A percentile compares a stretch with the other conserved stretches of the same genome.
These are phyloP conservation scores for Stichopus chloronotus DNA, from an alignment of 35 echinoderm and acorn worm species.

Conservation along the genomic window DNA sequence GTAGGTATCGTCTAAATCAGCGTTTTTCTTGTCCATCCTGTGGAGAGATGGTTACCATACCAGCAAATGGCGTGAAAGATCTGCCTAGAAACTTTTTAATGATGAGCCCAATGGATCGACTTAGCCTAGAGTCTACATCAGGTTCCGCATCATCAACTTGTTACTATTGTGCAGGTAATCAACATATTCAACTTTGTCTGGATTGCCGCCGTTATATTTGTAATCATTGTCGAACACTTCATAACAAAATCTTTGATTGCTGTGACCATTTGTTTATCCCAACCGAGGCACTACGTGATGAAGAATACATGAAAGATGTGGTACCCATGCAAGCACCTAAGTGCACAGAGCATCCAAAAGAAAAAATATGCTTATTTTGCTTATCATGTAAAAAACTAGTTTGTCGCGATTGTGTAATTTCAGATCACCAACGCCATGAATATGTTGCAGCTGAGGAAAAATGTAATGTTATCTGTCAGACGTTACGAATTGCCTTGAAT, in stretches of 20 bases:
- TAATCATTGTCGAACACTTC: neutral
- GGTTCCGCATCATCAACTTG: neutral
- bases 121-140: neutral
- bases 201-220: neutral
- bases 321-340: neutral
- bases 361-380: neutral
- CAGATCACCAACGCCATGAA: neutral
- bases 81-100: neutral
- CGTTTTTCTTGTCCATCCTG: slow-evolving; percentile 19
- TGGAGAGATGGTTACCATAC: neutral
- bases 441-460: neutral
- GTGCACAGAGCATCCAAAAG: neutral
- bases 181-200: neutral
- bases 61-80: neutral
- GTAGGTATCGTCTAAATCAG: neutral
- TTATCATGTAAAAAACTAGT: neutral
- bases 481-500: neutral
- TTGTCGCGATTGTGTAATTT: neutral
- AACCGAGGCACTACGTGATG: neutral
- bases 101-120: neutral
- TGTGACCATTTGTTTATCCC: neutral
- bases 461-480: neutral
- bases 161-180: neutral
- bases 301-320: neutral
- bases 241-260: neutral